Evolutionary conservation across 2,888 invertebrate species (phyloP).

Genomic region (Microplitis deprimator): DNA sequence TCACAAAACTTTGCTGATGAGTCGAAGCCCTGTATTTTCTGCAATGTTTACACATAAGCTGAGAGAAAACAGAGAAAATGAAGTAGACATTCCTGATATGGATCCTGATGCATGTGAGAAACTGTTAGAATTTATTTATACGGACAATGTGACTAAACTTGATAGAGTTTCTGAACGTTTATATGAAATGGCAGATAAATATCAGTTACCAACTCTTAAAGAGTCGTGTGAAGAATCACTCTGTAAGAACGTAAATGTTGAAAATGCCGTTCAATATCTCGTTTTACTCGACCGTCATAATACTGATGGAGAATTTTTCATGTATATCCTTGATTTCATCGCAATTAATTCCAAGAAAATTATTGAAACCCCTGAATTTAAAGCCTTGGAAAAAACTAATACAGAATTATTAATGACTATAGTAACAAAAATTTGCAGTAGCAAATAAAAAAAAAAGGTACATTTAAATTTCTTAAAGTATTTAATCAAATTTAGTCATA

Average conservation of each 20-base stretch:
- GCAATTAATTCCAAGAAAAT: not conserved
- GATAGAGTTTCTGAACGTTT: conserved; percentile 1
- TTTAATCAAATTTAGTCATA: not conserved
- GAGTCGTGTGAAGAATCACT: conserved; percentile 20
- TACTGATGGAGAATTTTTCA: not conserved
- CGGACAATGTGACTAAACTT: conserved; percentile 7
- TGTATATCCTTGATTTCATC: not conserved
- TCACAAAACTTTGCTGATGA: conserved; percentile 27
- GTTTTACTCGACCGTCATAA: not conserved
- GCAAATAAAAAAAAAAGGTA: not conserved
- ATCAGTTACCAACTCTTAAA: conserved; percentile 1
- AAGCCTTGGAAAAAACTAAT: not conserved
- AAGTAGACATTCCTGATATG: conserved; percentile 17
- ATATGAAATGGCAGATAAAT: conserved; percentile 22
- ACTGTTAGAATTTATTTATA: conserved; percentile 30
- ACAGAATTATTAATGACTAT: not conserved
- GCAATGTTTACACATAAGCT: conserved; percentile 26
- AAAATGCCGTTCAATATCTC: conserved; percentile 22
- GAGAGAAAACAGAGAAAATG: not conserved
- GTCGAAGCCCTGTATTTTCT: conserved; percentile 28
- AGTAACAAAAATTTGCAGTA: not conserved
- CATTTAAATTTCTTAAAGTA: not conserved
- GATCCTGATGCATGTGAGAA: not conserved
- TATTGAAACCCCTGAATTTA: not conserved
- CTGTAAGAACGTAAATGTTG: not conserved